A percentile compares a stretch with the other conserved stretches of the same genome.
Conservation (phyloP, 1,140 invertebrate genomes). For the Zaprionus nigranus region DNA sequence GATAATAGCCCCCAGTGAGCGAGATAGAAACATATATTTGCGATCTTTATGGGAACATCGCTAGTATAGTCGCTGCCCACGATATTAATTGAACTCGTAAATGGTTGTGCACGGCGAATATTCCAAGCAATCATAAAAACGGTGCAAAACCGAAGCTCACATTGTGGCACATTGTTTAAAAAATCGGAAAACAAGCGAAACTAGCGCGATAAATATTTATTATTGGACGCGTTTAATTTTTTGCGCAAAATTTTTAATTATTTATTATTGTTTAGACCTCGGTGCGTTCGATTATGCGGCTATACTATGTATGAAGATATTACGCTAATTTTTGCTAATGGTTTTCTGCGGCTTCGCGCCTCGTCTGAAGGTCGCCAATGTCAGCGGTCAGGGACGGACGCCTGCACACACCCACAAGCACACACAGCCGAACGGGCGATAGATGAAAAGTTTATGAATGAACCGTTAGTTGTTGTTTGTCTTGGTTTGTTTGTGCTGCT, state of each 20-base stretch:
- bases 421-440: slow-evolving; percentile 2
- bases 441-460: slow-evolving; percentile 34
- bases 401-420: not conserved
- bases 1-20: not conserved
- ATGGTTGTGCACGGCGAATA: slow-evolving; percentile 38
- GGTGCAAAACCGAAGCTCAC: slow-evolving; percentile 25
- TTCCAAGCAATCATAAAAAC: slow-evolving; percentile 41
- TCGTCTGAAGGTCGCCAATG: slow-evolving; percentile 47
- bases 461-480: slow-evolving; percentile 22
- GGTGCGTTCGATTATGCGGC: slow-evolving; percentile 11
- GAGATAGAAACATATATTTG: not conserved
- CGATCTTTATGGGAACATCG: slow-evolving; percentile 5
- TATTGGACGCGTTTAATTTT: slow-evolving; percentile 47
- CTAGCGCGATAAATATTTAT: slow-evolving; percentile 60
- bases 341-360: slow-evolving; percentile 33
- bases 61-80: slow-evolving; percentile 21
- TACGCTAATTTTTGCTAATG: slow-evolving; percentile 28
- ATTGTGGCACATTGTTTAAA: slow-evolving; percentile 48
- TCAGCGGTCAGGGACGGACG: slow-evolving; percentile 50
- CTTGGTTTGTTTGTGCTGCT: slow-evolving; percentile 26
- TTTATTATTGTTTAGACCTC: slow-evolving; percentile 60
- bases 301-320: not conserved
- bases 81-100: slow-evolving; percentile 39
- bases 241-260: slow-evolving; percentile 54
- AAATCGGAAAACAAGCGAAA: slow-evolving; percentile 26